Conservation (phyloP, 2,113 vertebrate genomes). For the Rhagologus leucostigma region DNA sequence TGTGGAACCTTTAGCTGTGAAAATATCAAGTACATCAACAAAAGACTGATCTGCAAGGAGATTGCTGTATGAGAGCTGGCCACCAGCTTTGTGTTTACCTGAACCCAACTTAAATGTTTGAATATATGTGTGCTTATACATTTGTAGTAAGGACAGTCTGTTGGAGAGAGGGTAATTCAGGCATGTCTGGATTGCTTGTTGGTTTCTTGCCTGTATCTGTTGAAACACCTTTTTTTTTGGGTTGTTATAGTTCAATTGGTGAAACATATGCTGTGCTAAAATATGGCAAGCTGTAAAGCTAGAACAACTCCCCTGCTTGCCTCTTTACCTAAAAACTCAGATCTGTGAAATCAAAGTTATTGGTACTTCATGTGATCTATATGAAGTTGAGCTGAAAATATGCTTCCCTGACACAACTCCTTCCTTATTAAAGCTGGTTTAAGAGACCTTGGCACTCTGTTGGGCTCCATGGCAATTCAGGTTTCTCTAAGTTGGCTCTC, state of each 20-base stretch:
- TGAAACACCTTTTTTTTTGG: not conserved
- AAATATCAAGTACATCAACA: not conserved
- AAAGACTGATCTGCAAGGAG: not conserved
- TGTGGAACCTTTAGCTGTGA: not conserved
- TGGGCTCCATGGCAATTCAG: not conserved
- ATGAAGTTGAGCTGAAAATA: not conserved
- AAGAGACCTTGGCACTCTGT: not conserved
- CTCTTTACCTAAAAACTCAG: not conserved
- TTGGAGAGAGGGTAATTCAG: not conserved
- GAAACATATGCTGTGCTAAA: not conserved
- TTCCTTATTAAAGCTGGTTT: not conserved
- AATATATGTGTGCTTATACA: not conserved
- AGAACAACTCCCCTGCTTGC: not conserved
- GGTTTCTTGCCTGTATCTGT: not conserved
- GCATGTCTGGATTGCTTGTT: not conserved
- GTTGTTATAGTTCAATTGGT: not conserved
- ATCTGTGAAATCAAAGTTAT: not conserved
- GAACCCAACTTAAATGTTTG: not conserved
- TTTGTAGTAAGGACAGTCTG: not conserved
- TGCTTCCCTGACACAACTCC: not conserved
- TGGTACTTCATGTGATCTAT: not conserved
- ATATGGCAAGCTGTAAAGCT: not conserved
- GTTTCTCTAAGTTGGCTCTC: not conserved
- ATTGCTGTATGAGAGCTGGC: not conserved
- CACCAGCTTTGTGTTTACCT: not conserved